These are phyloP conservation scores for Hippoglossus hippoglossus DNA, from an alignment of 2,797 vertebrate species.

Conservation along the genomic window DNA sequence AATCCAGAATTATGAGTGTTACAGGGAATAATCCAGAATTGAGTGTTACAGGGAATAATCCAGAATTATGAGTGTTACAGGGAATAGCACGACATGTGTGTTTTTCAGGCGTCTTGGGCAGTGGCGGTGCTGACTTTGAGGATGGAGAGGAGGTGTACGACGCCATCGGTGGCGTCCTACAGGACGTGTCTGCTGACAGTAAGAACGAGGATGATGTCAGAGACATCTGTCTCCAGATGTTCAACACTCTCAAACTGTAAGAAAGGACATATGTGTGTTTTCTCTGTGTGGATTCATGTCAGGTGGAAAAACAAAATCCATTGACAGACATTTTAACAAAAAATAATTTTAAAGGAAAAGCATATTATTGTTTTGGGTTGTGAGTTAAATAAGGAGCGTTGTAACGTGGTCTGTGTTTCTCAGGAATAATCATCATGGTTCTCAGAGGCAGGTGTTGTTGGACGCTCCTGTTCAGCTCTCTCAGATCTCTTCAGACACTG, in stretches of 20 bases:
- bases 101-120: slow-evolving; percentile 88
- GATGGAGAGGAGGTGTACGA: slow-evolving; percentile 95
- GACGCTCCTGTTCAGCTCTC: slow-evolving; percentile 94
- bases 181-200: slow-evolving; percentile 90
- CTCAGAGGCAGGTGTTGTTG: slow-evolving; percentile 86
- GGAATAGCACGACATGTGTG: not conserved
- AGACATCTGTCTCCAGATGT: slow-evolving; percentile 94
- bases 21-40: too few species aligned
- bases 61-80: too few species aligned
- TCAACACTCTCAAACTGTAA: slow-evolving; percentile 91
- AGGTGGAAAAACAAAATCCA: too few species aligned
- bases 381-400: too few species aligned
- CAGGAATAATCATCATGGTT: slow-evolving; percentile 73
- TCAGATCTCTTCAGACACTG: slow-evolving; percentile 84
- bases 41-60: too few species aligned
- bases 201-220: slow-evolving; percentile 93
- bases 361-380: too few species aligned
- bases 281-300: too few species aligned
- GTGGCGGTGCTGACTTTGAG: slow-evolving; percentile 91
- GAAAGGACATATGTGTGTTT: not conserved
- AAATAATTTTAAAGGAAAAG: too few species aligned
- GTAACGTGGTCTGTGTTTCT: not conserved
- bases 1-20: too few species aligned
- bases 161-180: slow-evolving; percentile 92
- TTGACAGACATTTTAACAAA: too few species aligned